Evolutionary conservation across 2,113 vertebrate genomes (phyloP).

Genomic region (Gambusia affinis): DNA sequence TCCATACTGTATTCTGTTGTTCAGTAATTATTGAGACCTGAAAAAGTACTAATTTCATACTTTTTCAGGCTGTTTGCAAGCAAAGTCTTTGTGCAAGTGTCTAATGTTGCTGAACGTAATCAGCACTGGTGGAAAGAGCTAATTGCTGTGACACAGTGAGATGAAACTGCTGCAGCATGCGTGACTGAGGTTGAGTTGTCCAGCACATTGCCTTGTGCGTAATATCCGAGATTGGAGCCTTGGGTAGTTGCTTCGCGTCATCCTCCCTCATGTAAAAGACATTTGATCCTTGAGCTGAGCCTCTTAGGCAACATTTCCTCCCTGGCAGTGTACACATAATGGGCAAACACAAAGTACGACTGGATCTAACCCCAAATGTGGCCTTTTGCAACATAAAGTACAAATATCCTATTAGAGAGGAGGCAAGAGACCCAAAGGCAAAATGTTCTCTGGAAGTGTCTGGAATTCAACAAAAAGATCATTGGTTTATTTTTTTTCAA

Average conservation of each 20-base stretch:
- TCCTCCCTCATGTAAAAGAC: constrained; percentile 22
- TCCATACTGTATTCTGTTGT: background rate
- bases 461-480: constrained; percentile 6
- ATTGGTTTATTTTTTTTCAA: rapidly evolving
- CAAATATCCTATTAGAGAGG: background rate
- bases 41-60: background rate
- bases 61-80: background rate
- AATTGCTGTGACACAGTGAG: background rate
- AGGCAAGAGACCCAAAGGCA: constrained; percentile 6
- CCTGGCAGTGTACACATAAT: constrained; percentile 15
- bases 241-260: constrained; percentile 2
- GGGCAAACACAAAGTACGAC: constrained; percentile 15
- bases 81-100: background rate
- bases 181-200: constrained; percentile 7
- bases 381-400: constrained; percentile 23
- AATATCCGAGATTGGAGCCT: background rate
- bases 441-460: background rate
- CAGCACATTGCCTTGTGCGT: background rate
- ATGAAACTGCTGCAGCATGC: constrained; percentile 8
- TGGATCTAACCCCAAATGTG: constrained; percentile 9
- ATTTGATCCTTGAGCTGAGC: constrained; percentile 41
- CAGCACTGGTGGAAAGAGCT: background rate
- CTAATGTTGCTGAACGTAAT: background rate
- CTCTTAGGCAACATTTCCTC: constrained; percentile 27
- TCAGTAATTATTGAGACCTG: background rate